Conservation (phyloP, 2,113 vertebrate species). For the Dicentrarchus labrax region DNA sequence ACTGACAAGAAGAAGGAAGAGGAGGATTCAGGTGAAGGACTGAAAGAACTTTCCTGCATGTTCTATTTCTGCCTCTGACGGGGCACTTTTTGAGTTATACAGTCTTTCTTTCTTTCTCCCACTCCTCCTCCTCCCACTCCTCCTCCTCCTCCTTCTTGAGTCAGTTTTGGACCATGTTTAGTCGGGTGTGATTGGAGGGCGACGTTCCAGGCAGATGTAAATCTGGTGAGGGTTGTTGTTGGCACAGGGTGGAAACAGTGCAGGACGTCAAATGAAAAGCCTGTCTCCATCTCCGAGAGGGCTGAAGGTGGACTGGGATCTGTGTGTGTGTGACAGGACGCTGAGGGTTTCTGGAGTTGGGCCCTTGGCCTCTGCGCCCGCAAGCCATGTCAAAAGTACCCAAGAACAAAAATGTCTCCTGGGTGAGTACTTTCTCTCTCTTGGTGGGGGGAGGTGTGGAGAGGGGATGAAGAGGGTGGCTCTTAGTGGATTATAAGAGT, state of each 20-base stretch:
- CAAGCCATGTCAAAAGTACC: slow-evolving; percentile 90
- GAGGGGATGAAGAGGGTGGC: neutral
- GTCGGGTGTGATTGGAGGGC: slow-evolving; percentile 53
- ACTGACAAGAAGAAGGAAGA: slow-evolving; percentile 46
- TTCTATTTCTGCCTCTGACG: slow-evolving; percentile 49
- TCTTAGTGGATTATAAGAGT: slow-evolving; percentile 29
- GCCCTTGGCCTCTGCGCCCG: slow-evolving; percentile 75
- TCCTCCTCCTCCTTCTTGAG: slow-evolving; percentile 33
- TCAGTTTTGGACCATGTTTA: slow-evolving; percentile 56
- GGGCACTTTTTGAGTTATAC: slow-evolving; percentile 45
- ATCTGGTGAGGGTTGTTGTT: slow-evolving; percentile 56
- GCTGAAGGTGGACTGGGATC: slow-evolving; percentile 39
- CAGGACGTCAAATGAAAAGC: slow-evolving; percentile 54
- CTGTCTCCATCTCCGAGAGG: slow-evolving; percentile 10
- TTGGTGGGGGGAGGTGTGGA: neutral
- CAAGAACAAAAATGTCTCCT: slow-evolving; percentile 95
- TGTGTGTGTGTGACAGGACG: slow-evolving; percentile 20
- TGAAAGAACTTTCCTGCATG: slow-evolving; percentile 38
- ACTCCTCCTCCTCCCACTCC: slow-evolving; percentile 38
- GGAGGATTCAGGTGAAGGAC: slow-evolving; percentile 44
- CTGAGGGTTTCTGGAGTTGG: slow-evolving; percentile 14
- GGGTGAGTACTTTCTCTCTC: slow-evolving; percentile 90
- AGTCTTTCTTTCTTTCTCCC: slow-evolving; percentile 49
- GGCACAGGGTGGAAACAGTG: slow-evolving; percentile 24
- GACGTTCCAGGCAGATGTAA: slow-evolving; percentile 52